Percentiles rank a stretch among this genome's conserved stretches.
Conservation (phyloP, 1,140 invertebrate genomes). For the Tetraneura akinire region DNA sequence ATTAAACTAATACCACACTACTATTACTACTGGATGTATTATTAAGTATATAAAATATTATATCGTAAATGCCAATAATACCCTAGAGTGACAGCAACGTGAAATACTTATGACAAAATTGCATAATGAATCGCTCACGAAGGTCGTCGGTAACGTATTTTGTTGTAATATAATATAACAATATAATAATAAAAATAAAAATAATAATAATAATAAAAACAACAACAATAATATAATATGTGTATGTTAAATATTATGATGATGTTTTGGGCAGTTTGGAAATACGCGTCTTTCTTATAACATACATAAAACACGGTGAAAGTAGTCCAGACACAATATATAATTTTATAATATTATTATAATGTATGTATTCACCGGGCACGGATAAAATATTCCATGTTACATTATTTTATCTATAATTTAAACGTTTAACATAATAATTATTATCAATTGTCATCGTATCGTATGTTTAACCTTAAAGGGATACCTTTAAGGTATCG, state of each 20-base stretch:
- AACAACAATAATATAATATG: no score
- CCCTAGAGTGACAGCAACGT: slow-evolving; percentile 35
- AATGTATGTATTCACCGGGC: slow-evolving; percentile 36
- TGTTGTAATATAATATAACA: background rate
- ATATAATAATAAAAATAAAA: no score
- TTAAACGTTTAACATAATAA: slow-evolving; percentile 3
- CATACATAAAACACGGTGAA: slow-evolving; percentile 36
- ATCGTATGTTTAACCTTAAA: no score
- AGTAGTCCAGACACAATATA: slow-evolving; percentile 43
- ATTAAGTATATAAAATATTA: slow-evolving; percentile 27
- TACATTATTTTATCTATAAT: slow-evolving; percentile 31
- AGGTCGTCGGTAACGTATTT: slow-evolving; percentile 38
- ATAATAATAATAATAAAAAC: no score
- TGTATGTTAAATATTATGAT: no score
- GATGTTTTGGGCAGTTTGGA: slow-evolving; percentile 38
- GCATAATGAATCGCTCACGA: slow-evolving; percentile 6
- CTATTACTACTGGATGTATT: slow-evolving; percentile 2
- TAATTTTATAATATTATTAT: no score
- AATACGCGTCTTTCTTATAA: slow-evolving; percentile 19
- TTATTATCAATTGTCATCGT: slow-evolving; percentile 4
- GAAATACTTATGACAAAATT: slow-evolving; percentile 34
- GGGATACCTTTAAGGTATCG: no score
- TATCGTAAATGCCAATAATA: slow-evolving; percentile 24
- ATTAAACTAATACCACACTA: no score
- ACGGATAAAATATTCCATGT: background rate